phyloP scores from a whole-genome alignment of 2,888 invertebrate species.

The Sarcophaga caerulescens region DNA sequence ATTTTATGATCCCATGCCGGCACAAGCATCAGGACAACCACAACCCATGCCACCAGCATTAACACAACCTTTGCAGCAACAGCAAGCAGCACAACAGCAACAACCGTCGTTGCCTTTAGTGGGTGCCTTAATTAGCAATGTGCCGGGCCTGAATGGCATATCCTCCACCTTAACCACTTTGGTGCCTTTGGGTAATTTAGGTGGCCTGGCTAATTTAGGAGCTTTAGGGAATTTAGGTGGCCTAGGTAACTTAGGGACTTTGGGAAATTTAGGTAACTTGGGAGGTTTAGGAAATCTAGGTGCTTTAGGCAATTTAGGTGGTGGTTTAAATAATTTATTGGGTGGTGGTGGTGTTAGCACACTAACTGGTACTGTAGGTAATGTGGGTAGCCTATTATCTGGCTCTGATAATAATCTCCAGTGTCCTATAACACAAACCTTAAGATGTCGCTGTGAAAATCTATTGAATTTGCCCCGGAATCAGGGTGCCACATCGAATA shows the following conservation, averaged over 20 bases:
- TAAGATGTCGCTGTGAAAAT: slow-evolving; percentile 74
- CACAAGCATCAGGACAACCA: neutral
- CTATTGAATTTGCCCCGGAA: slow-evolving; percentile 54
- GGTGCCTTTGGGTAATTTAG: slow-evolving; percentile 51
- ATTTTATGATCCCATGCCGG: slow-evolving; percentile 31
- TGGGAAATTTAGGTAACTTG: slow-evolving; percentile 67
- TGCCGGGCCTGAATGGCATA: slow-evolving; percentile 67
- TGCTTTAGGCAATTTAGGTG: slow-evolving; percentile 23
- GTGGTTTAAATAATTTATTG: neutral
- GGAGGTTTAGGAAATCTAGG: slow-evolving; percentile 62
- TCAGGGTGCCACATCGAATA: neutral
- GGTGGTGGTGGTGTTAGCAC: slow-evolving; percentile 54
- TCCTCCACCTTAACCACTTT: slow-evolving; percentile 46
- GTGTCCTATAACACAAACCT: slow-evolving; percentile 73
- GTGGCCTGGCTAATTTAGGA: slow-evolving; percentile 57
- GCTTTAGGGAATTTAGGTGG: slow-evolving; percentile 56
- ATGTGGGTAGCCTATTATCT: slow-evolving; percentile 11
- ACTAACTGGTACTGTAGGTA: slow-evolving; percentile 32
- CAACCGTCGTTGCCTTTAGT: slow-evolving; percentile 72
- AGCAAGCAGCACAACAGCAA: slow-evolving; percentile 62
- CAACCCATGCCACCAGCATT: slow-evolving; percentile 14
- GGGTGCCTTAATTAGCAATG: slow-evolving; percentile 72
- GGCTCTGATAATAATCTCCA: neutral
- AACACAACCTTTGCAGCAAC: slow-evolving; percentile 43
- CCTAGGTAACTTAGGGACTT: slow-evolving; percentile 3